Conservation (phyloP, 2,888 invertebrate species). For the Entomobrya multifasciata region DNA sequence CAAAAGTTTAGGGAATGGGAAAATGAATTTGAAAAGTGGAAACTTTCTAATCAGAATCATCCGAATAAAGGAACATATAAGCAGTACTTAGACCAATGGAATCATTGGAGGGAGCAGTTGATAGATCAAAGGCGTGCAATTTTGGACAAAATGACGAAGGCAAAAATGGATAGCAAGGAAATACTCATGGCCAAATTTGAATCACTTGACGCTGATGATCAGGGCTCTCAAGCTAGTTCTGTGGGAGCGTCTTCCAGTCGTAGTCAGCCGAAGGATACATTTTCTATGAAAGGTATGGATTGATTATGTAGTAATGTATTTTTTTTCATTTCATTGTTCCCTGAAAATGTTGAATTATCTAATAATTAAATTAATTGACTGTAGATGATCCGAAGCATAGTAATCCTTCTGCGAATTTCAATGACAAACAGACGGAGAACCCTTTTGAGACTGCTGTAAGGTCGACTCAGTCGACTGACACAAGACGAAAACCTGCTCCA, state of each 20-base stretch:
- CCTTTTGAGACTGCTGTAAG: slow-evolving; percentile 46
- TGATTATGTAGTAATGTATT: neutral
- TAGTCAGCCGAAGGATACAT: neutral
- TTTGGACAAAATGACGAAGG: slow-evolving; percentile 75
- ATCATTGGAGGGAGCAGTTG: slow-evolving; percentile 75
- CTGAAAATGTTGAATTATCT: neutral
- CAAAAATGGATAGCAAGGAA: slow-evolving; percentile 62
- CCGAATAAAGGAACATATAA: slow-evolving; percentile 73
- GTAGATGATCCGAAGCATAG: neutral
- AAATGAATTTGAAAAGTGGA: slow-evolving; percentile 78
- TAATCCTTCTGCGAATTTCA: too few relatives aligned
- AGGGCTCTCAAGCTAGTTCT: neutral
- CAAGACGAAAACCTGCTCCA: slow-evolving; percentile 1
- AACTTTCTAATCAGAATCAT: slow-evolving; percentile 74
- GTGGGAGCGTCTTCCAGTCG: neutral
- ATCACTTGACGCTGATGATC: neutral
- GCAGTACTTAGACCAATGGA: slow-evolving; percentile 76
- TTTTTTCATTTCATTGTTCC: neutral
- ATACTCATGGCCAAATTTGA: slow-evolving; percentile 52
- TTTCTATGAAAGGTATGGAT: neutral
- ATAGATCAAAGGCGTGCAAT: slow-evolving; percentile 77
- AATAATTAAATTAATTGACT: neutral
- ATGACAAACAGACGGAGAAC: neutral
- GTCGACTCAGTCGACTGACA: neutral
- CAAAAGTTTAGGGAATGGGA: slow-evolving; percentile 78